Evolutionary conservation across 2,113 vertebrate genomes (phyloP), one percentile per base, ranked within the genome.

Genomic region (Corythoichthys haematopterus): DNA sequence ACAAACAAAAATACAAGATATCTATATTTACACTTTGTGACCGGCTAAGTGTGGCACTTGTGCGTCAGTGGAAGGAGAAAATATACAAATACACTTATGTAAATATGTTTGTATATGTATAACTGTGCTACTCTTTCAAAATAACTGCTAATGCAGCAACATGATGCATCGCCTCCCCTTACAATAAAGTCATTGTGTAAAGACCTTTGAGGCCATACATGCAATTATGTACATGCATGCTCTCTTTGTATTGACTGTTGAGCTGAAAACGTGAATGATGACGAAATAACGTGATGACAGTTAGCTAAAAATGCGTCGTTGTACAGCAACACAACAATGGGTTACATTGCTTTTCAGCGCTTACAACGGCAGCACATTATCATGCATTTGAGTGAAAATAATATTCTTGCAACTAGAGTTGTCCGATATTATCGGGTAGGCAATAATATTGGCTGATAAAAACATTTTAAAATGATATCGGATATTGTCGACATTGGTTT

Each of bases 101-200:
- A n/a, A n/a, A 28, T 20, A 43, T 43, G 40, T 43, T 2, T 43
- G 40, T 33, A 36, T 10, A 37, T 38, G 15, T 1, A 36, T 35
- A 40, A 65, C 37, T 46, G 8, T 45, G 6, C 2, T 51, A 8
- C 2, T 55, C 12, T 71, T 64, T 64, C 14, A 28, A 65, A 75
- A 47, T 56, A 60, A 33, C 12, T 46, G 12, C 20, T 10, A n/a
- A 60, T 15, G 56, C 45, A 63, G 9, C 33, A 47, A 14, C 37
- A 53, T 67, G 71, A 58, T 56, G 37, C 6, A 65, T 70, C 53
- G 33, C 20, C 5, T 69, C 28, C 10, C 60, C 6, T 58, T 64
- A 68, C 33, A 50, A 37, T 50, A 61, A 66, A 68, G 40, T 1
- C 15, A 50, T 55, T 48, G 12, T 47, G 15, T 48, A 55, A 56